Percentiles rank a stretch among this genome's conserved stretches.
Evolutionary conservation across 1,140 invertebrate genomes (phyloP).

Genomic region (Drosophila virilis): DNA sequence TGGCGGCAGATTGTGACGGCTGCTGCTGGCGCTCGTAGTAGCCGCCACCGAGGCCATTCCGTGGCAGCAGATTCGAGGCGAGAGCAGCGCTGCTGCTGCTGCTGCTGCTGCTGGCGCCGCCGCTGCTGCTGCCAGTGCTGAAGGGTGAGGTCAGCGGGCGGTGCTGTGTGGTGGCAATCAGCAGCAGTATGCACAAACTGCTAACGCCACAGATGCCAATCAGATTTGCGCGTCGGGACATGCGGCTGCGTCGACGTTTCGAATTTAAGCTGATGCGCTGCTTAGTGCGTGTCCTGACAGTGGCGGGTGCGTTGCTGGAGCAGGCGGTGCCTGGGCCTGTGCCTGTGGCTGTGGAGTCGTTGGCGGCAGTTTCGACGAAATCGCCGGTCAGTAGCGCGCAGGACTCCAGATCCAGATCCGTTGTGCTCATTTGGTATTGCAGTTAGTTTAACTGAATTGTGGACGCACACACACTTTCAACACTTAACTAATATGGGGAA

Average conservation of each 20-base stretch:
- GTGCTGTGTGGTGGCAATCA: conserved; percentile 87
- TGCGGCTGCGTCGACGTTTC: conserved; percentile 78
- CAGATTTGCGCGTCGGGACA: conserved; percentile 86
- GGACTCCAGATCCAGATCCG: conserved; percentile 58
- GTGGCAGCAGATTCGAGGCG: conserved; percentile 58
- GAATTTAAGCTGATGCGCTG: conserved; percentile 72
- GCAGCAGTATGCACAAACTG: conserved; percentile 86
- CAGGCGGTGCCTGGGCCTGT: too few relatives aligned
- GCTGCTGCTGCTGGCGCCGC: conserved; percentile 18
- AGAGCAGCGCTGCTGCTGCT: conserved; percentile 37
- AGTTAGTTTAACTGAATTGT: conserved; percentile 14
- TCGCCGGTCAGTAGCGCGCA: conserved; percentile 63
- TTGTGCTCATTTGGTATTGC: conserved; percentile 60
- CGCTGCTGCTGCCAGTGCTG: conserved; percentile 40
- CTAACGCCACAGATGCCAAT: conserved; percentile 87
- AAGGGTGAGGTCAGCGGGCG: conserved; percentile 85
- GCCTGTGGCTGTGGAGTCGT: neutral
- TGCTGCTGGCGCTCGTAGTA: conserved; percentile 53
- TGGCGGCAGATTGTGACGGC: conserved; percentile 59
- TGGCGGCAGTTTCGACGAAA: conserved; percentile 27
- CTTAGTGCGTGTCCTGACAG: conserved; percentile 77
- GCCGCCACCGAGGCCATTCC: conserved; percentile 50
- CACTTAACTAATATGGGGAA: conserved; percentile 34
- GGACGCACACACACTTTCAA: conserved; percentile 33
- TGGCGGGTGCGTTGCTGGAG: conserved; percentile 19